Base-by-base conservation (phyloP, 2,888 invertebrate genomes). In the Brachycybe producta region DNA sequence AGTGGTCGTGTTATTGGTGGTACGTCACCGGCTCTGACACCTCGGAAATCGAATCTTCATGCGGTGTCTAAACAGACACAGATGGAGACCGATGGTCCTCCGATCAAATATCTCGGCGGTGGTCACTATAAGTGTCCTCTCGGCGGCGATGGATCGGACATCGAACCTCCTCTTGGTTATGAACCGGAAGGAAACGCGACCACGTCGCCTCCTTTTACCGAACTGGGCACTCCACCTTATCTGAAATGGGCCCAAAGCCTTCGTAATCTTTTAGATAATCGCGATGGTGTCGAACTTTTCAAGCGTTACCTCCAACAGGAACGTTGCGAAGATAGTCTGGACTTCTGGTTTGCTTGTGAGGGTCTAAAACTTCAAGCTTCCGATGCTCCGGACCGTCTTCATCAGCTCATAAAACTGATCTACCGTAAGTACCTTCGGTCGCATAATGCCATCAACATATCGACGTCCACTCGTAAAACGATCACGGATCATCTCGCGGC, bases 301-400 rank as follows among this genome's bases (percentile, higher is more conserved):
- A 80, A 82, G 67, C 57, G 61, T 49, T 71, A 65, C 57, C 60
- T 71, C 21, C 60, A 61, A 13, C 60, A 63, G 52, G 68, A 69
- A 56, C 59, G 59, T 11, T 63, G 63, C 30, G 59, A 60, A 49
- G 49, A 54, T 27, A 27, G 36, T 17, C 49, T 61, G 17, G 62
- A 68, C 49, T 94, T 94, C 73, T 91, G 87, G 80, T 92, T 91
- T 72, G 92, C 91, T 46, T 87, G 87, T 69, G 75, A 78, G 80
- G 67, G 87, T 49, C 76, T 58, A 17, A 81, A 84, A 69, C 67
- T 70, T 58, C 73, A 75, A 64, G 21, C 17, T 8, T 11, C 39
- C 21, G n/a, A n/a, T n/a, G 80, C 82, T 67, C 79, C 79, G 1
- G 82, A 15, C 15, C 26, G 48, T 2, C 52, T 15, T 34, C 54